phyloP scores from a whole-genome alignment of 35 echinoderm and acorn worm species.

The Heliocidaris erythrogramma region DNA sequence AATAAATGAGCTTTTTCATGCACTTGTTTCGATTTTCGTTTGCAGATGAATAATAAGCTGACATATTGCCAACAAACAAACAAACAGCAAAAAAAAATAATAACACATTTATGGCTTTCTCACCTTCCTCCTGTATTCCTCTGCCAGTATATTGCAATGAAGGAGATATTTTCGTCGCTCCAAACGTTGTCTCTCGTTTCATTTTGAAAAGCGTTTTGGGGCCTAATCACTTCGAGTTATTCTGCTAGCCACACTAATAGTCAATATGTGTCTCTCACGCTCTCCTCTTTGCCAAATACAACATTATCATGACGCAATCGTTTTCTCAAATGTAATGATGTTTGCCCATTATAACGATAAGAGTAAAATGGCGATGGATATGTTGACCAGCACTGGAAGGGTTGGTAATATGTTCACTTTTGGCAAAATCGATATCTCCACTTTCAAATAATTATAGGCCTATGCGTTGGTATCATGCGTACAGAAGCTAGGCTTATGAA shows the following conservation, averaged over 20 bases:
- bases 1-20: too few species aligned
- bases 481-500: too few species aligned
- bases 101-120: not conserved
- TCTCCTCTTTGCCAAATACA: not conserved
- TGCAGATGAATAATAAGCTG: too few species aligned
- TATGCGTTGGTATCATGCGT: too few species aligned
- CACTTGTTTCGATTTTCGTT: too few species aligned
- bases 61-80: too few species aligned
- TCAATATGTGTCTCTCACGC: not conserved
- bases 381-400: not conserved
- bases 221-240: not conserved
- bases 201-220: not conserved
- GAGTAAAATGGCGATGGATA: not conserved
- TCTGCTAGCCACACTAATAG: not conserved
- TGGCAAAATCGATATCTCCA: not conserved
- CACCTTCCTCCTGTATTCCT: not conserved
- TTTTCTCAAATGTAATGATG: not conserved
- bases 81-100: too few species aligned
- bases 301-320: not conserved
- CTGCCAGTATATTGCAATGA: not conserved
- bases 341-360: not conserved
- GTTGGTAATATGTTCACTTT: not conserved
- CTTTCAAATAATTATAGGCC: too few species aligned
- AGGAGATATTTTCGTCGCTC: not conserved
- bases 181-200: not conserved